These are phyloP conservation scores for Cremastinae sp. DNA, from an alignment of 2,888 invertebrate genomes.

Conservation along the genomic window DNA sequence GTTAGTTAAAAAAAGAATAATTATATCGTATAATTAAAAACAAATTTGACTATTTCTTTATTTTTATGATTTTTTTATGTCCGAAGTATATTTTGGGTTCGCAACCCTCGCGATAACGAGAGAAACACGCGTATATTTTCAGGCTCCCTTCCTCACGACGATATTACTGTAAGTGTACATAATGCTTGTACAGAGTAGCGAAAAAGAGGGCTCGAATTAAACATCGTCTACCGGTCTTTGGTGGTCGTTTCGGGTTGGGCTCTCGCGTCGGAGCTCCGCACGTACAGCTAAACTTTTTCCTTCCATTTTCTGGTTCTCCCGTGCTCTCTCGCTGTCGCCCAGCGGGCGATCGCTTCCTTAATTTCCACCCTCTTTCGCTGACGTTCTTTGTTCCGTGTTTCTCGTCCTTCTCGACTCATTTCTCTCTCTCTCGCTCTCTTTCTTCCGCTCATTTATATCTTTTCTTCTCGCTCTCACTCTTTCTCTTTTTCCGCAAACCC, in stretches of 20 bases:
- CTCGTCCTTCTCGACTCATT: slow-evolving; percentile 26
- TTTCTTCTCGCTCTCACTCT: slow-evolving; percentile 33
- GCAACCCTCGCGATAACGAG: slow-evolving; percentile 40
- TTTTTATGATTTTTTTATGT: slow-evolving; percentile 13
- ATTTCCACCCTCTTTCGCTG: slow-evolving; percentile 58
- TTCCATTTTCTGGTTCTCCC: background rate
- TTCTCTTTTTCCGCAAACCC: slow-evolving; percentile 3
- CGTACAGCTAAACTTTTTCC: slow-evolving; percentile 15
- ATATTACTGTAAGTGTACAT: slow-evolving; percentile 26
- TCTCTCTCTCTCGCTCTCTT: slow-evolving; percentile 12
- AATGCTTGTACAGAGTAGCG: slow-evolving; percentile 12
- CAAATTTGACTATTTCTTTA: background rate
- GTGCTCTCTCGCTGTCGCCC: slow-evolving; percentile 12
- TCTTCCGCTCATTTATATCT: slow-evolving; percentile 29
- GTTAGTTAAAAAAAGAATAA: background rate
- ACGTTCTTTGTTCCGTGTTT: slow-evolving; percentile 55
- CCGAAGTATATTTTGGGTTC: no score
- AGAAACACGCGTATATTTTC: slow-evolving; percentile 32
- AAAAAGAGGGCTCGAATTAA: slow-evolving; percentile 49
- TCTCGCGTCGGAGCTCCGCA: slow-evolving; percentile 17
- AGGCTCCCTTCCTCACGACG: slow-evolving; percentile 56
- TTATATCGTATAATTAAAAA: background rate
- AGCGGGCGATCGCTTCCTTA: slow-evolving; percentile 52
- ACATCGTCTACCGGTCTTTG: slow-evolving; percentile 38
- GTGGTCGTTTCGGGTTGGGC: slow-evolving; percentile 26